Percentiles rank a stretch among this genome's conserved stretches.
These are phyloP conservation scores for Sebastes umbrosus DNA, from an alignment of 2,797 vertebrate species.

Conservation along the genomic window DNA sequence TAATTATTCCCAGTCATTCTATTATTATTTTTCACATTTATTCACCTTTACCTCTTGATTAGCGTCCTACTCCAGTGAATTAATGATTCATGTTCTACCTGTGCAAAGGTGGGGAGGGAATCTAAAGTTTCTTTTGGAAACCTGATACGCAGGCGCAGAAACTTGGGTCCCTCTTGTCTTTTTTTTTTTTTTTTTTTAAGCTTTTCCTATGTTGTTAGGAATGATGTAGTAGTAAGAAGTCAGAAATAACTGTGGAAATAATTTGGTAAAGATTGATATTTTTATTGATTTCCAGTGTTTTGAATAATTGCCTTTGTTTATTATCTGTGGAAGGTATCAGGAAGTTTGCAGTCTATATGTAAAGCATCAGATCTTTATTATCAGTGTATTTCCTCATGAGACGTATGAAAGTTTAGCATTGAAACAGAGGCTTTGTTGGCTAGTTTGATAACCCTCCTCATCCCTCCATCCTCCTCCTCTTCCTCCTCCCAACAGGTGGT, in stretches of 20 bases:
- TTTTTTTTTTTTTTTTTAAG: not conserved
- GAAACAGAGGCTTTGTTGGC: not conserved
- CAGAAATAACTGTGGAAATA: not conserved
- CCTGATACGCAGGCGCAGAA: constrained; percentile 48
- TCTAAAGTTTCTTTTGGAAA: constrained; percentile 79
- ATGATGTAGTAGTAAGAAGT: not conserved
- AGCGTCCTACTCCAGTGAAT: constrained; percentile 24
- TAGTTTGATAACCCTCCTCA: not conserved
- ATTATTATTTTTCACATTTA: not conserved
- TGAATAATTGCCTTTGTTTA: not conserved
- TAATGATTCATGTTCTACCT: constrained; percentile 72
- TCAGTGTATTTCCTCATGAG: not conserved
- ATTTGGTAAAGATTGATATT: not conserved
- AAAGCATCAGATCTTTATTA: not conserved
- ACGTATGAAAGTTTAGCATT: not conserved
- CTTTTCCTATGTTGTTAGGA: not conserved
- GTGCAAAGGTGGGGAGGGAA: constrained; percentile 43
- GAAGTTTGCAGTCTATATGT: not conserved
- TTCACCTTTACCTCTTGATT: constrained; percentile 1
- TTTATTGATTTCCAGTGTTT: not conserved
- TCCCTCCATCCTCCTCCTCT: not conserved
- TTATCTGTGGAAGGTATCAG: not conserved
- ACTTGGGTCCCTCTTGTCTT: not conserved
- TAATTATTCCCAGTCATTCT: not conserved
- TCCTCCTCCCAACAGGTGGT: constrained; percentile 56